A percentile compares a stretch with the other conserved stretches of the same genome.
Evolutionary conservation across 2,797 vertebrate species (phyloP).

Genomic region (Cephalopachus bancanus): DNA sequence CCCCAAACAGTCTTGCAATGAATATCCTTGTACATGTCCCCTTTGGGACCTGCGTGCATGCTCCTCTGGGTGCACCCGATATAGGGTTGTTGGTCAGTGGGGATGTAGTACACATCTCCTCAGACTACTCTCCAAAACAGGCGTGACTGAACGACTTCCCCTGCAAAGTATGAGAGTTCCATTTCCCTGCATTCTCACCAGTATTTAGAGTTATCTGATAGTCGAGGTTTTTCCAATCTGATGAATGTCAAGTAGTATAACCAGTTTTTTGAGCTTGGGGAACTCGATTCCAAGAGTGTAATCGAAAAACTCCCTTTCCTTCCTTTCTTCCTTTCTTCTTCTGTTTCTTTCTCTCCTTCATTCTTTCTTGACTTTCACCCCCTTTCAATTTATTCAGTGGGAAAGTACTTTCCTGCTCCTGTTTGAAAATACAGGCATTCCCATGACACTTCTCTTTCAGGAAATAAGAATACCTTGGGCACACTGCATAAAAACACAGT

Average conservation of each 20-base stretch:
- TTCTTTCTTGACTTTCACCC: not conserved
- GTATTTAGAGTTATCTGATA: not conserved
- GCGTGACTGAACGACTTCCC: not conserved
- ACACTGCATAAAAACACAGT: not conserved
- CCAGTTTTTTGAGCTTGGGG: not conserved
- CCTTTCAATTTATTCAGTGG: not conserved
- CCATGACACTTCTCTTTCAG: conserved; percentile 25
- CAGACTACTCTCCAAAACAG: not conserved
- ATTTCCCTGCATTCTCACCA: not conserved
- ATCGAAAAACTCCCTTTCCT: not conserved
- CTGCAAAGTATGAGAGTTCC: not conserved
- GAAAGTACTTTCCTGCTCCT: not conserved
- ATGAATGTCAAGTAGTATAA: not conserved
- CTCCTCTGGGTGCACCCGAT: not conserved
- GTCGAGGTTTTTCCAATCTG: not conserved
- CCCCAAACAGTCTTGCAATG: not conserved
- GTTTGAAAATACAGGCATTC: not conserved
- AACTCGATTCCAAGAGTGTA: not conserved
- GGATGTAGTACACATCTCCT: not conserved
- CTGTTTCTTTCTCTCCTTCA: not conserved
- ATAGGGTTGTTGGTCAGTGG: not conserved
- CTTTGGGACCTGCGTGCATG: not conserved
- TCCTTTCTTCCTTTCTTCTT: not conserved
- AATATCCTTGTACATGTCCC: not conserved
- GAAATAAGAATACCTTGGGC: not conserved